Base-by-base conservation (phyloP, 2,888 invertebrate genomes). In the Apocheima hispidaria region DNA sequence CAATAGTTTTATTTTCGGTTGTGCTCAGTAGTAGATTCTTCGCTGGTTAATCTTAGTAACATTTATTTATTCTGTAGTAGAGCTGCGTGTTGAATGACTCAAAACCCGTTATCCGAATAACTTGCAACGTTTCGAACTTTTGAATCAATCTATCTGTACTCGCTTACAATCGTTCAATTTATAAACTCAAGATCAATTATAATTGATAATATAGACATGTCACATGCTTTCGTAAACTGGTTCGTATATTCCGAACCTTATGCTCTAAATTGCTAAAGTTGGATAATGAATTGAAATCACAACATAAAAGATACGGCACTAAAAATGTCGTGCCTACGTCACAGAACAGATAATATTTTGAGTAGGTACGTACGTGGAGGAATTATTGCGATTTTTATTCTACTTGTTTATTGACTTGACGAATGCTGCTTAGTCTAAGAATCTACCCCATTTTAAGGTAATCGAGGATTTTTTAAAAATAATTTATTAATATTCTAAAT, bases 181-280 rank as follows among this genome's bases (percentile, higher is more conserved):
- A 75, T 74, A 78, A 77, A 74, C 70, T 50, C 46, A 60, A 75
- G 73, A 75, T 74, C 74, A 72, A 71, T 71, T 63, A 57, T 71
- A 75, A 77, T 78, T 73, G 77, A 71, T 76, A 71, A 35, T 26
- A 53, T 54, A 54, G 59, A 68, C 69, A 63, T 62, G 68, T 68
- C 66, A 65, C 61, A 48, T 54, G 55, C 30, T 43, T 54, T 26
- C 14, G 26, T 18, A 48, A 50, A 57, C 21, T 54, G 51, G 36
- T 7, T 36, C 43, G 48, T 66, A 60, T 57, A 7, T 0, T 4
- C 7, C 36, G 7, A 0, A 1, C 0, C 4, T 20, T 54, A 57
- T 46, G 51, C 41, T 60, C 28, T 9, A 57, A 49, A 62, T 41
- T 62, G 4, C 12, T 23, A 12, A 49, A 35, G 21, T 12, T 21